Percentiles rank a stretch among this genome's conserved stretches.
phyloP scores from a whole-genome alignment of 2,113 vertebrate genomes.

The Oreocharis arfaki region DNA sequence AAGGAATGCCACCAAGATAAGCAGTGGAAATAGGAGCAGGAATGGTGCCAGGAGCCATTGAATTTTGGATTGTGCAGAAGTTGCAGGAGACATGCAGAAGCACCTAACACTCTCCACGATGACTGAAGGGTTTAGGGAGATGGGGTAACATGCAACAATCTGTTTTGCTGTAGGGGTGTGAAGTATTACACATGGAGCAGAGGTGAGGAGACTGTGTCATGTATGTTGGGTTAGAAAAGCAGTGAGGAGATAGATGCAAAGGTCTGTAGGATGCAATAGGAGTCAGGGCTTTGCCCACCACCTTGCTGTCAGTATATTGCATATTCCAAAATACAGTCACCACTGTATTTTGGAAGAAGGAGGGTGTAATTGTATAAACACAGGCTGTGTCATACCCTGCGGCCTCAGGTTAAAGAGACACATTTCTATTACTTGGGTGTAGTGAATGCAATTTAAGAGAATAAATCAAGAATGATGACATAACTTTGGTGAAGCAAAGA shows the following conservation, averaged over 20 bases:
- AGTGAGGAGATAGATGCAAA: neutral
- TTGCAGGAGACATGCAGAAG: neutral
- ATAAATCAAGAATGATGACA: neutral
- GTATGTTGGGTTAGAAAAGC: neutral
- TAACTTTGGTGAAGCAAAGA: neutral
- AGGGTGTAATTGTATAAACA: neutral
- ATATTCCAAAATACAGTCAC: neutral
- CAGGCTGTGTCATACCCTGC: neutral
- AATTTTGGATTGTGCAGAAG: neutral
- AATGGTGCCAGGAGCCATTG: neutral
- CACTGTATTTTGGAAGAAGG: neutral
- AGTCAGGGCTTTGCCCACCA: neutral
- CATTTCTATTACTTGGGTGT: neutral
- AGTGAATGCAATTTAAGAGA: neutral
- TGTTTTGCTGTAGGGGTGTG: neutral
- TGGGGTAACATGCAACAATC: neutral
- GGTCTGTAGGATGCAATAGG: neutral
- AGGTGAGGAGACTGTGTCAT: neutral
- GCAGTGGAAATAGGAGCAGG: neutral
- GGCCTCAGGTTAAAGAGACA: neutral
- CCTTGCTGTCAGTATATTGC: neutral
- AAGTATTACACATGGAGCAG: neutral
- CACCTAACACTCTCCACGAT: neutral
- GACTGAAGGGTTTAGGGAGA: neutral
- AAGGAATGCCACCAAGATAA: neutral